Percentiles rank a stretch among this genome's conserved stretches.
Evolutionary conservation across 2,797 vertebrate genomes (phyloP).

Genomic region (Nyctalus aviator): DNA sequence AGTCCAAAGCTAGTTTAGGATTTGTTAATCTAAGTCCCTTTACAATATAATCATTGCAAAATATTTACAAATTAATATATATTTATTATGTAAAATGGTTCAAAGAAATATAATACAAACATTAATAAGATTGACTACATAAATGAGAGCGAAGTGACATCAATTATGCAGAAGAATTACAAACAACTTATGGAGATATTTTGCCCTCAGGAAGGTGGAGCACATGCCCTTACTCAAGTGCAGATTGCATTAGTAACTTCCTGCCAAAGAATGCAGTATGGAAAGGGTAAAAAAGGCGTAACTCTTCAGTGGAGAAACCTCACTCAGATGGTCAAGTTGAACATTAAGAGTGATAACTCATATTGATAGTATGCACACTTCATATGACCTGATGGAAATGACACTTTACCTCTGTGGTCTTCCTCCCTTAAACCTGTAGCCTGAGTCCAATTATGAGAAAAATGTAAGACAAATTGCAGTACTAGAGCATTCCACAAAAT

Average conservation of each 20-base stretch:
- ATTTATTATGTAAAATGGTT: background rate
- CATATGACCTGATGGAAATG: background rate
- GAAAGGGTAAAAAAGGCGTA: background rate
- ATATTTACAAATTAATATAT: background rate
- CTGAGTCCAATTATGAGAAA: background rate
- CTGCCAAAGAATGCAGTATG: background rate
- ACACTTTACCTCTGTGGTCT: background rate
- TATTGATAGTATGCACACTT: background rate
- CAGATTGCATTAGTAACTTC: background rate
- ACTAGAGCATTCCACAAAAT: background rate
- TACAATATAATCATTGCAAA: constrained; percentile 42
- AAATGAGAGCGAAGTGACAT: background rate
- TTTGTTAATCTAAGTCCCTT: background rate
- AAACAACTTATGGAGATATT: background rate
- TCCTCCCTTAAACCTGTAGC: background rate
- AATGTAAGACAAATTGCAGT: background rate
- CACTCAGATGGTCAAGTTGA: background rate
- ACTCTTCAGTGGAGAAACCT: background rate
- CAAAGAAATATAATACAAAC: background rate
- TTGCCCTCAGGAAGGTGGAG: background rate
- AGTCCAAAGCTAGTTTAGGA: constrained; percentile 22
- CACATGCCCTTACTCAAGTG: background rate
- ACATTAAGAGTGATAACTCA: background rate
- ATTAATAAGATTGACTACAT: constrained; percentile 2
- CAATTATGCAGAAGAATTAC: background rate